Conservation (phyloP, 2,113 vertebrate genomes). For the Paratilapia polleni region DNA sequence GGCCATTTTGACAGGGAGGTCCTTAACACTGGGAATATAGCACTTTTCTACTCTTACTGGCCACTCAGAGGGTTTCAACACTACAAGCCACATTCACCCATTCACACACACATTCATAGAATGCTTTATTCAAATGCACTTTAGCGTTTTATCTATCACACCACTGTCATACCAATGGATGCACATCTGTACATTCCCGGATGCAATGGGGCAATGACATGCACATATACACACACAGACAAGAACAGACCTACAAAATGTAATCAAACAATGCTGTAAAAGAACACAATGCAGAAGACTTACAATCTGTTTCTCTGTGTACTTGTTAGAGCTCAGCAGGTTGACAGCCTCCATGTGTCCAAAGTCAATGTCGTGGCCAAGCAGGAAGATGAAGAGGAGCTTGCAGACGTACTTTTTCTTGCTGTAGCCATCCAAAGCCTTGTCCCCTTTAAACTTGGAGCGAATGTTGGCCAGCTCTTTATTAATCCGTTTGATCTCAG, state of each 20-base stretch:
- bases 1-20: background rate
- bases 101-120: background rate
- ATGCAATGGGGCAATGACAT: background rate
- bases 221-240: background rate
- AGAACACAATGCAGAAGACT: conserved; percentile 57
- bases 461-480: conserved; percentile 95
- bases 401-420: conserved; percentile 97
- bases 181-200: no score
- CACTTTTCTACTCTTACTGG: background rate
- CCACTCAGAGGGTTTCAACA: background rate
- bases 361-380: conserved; percentile 94
- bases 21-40: background rate
- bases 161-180: background rate
- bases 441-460: conserved; percentile 96
- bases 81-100: background rate
- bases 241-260: background rate
- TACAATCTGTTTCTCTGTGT: conserved; percentile 96
- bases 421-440: conserved; percentile 93
- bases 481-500: conserved; percentile 94
- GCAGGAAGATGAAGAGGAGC: conserved; percentile 93
- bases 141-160: background rate
- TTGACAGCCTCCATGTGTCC: conserved; percentile 96
- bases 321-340: conserved; percentile 94
- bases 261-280: background rate
- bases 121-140: background rate